phyloP scores from a whole-genome alignment of 2,797 vertebrate species.

The Chrysocyon brachyurus region DNA sequence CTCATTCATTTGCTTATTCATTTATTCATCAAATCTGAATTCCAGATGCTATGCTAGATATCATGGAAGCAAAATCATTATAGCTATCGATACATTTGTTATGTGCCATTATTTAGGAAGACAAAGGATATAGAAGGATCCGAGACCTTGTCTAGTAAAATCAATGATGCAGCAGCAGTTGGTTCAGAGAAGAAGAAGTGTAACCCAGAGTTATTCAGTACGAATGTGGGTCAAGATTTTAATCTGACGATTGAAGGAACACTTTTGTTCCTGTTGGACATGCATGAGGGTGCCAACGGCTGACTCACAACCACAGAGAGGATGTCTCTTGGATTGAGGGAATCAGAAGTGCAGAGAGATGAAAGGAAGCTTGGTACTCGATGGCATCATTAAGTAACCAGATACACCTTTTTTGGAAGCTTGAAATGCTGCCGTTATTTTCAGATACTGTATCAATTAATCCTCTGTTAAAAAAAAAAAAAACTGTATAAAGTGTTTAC shows the following conservation, averaged over 20 bases:
- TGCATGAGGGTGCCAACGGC: too few relatives aligned
- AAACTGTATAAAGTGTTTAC: background rate
- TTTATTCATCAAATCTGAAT: background rate
- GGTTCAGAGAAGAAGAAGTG: background rate
- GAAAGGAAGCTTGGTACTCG: background rate
- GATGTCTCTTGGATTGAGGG: background rate
- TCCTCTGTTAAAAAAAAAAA: background rate
- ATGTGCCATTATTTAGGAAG: background rate
- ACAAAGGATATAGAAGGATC: background rate
- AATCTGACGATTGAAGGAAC: background rate
- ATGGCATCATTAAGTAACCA: background rate
- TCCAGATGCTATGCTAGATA: background rate
- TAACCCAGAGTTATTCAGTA: background rate
- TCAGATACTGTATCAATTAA: background rate
- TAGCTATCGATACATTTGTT: background rate
- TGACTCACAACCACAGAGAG: background rate
- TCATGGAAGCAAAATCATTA: background rate
- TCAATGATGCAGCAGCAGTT: background rate
- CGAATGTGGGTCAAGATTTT: background rate
- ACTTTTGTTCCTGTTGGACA: background rate
- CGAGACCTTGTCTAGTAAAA: background rate
- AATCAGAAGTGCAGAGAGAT: background rate
- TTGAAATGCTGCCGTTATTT: background rate
- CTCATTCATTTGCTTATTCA: background rate
- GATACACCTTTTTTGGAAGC: background rate